Conservation (phyloP, 1,140 invertebrate species). For the Drosophila ohnishii region DNA sequence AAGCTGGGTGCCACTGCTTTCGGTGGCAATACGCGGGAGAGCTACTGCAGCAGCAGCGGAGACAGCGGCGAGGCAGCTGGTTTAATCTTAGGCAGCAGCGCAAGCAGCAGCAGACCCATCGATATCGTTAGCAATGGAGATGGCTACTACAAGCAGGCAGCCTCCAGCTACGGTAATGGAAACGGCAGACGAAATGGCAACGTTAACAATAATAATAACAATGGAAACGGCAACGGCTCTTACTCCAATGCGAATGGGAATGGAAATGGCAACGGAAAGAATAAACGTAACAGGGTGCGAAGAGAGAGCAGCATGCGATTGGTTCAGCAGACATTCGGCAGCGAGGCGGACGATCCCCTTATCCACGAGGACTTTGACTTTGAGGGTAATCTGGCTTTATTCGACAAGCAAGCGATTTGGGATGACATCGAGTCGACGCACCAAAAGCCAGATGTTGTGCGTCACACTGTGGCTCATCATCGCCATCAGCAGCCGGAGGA, state of each 20-base stretch:
- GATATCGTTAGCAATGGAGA: slow-evolving; percentile 66
- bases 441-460: slow-evolving; percentile 87
- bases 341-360: slow-evolving; percentile 83
- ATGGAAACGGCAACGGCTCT: slow-evolving; percentile 45
- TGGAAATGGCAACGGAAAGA: slow-evolving; percentile 53
- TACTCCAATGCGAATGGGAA: slow-evolving; percentile 53
- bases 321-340: slow-evolving; percentile 67
- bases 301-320: slow-evolving; percentile 69
- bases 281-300: slow-evolving; percentile 61
- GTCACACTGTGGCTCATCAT: slow-evolving; percentile 53
- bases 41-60: slow-evolving; percentile 65
- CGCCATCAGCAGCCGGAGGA: slow-evolving; percentile 60
- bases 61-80: slow-evolving; percentile 52
- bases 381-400: slow-evolving; percentile 95
- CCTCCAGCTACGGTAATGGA: slow-evolving; percentile 45
- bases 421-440: slow-evolving; percentile 87
- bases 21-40: slow-evolving; percentile 43
- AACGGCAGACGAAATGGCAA: slow-evolving; percentile 48
- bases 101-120: slow-evolving; percentile 61
- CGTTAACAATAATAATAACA: slow-evolving; percentile 43
- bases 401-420: slow-evolving; percentile 92
- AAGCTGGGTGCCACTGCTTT: slow-evolving; percentile 60
- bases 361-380: slow-evolving; percentile 94
- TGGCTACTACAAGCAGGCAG: slow-evolving; percentile 45
- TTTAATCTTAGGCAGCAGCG: not conserved